Evolutionary conservation across 2,888 invertebrate species (phyloP).

Genomic region (Chaitophorus viminalis): DNA sequence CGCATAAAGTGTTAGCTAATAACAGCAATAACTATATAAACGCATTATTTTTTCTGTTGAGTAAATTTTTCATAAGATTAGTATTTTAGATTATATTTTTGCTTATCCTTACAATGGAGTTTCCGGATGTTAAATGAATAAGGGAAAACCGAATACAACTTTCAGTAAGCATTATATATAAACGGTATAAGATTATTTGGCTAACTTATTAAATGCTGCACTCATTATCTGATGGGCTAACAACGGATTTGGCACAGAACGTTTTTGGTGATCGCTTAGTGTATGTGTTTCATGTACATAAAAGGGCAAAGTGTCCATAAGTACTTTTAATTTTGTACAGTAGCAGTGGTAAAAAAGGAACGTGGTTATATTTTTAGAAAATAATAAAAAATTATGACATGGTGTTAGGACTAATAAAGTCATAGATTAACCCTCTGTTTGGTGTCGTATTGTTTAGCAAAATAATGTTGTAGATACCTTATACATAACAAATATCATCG

Average conservation of each 20-base stretch:
- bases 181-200: constrained; percentile 6
- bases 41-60: neutral
- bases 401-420: no score
- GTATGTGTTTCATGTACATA: neutral
- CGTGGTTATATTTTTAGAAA: no score
- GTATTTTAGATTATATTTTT: neutral
- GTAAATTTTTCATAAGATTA: neutral
- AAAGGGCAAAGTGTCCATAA: neutral
- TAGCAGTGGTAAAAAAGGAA: neutral
- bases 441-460: no score
- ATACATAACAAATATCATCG: no score
- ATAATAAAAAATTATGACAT: no score
- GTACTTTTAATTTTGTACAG: neutral
- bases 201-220: constrained; percentile 10
- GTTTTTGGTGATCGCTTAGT: neutral
- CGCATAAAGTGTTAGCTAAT: neutral
- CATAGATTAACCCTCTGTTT: no score
- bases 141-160: neutral
- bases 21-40: neutral
- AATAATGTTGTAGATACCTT: no score
- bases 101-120: neutral
- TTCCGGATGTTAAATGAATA: constrained; percentile 7
- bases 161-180: neutral
- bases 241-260: constrained; percentile 42
- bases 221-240: constrained; percentile 51